These are phyloP conservation scores for Sebastes taczanowskii DNA, from an alignment of 2,797 vertebrate species.

Conservation along the genomic window DNA sequence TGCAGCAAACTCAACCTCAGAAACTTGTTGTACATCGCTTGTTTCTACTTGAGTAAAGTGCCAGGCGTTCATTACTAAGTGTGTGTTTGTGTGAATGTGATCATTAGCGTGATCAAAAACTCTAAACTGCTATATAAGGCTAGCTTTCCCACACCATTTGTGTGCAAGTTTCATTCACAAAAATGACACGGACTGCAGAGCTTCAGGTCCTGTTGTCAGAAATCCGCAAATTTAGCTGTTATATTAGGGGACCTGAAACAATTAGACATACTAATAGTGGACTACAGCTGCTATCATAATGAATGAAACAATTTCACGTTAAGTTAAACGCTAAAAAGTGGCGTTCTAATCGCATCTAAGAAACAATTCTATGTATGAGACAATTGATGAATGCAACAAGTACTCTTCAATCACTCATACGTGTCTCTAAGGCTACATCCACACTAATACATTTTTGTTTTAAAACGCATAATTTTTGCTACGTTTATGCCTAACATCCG, in stretches of 20 bases:
- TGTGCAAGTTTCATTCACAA: background rate
- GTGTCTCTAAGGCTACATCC: no score
- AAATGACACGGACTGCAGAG: background rate
- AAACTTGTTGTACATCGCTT: background rate
- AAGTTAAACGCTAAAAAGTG: background rate
- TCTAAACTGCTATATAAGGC: background rate
- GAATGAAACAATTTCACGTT: background rate
- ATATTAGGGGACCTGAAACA: background rate
- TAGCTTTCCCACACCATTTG: background rate
- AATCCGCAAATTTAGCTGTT: no score
- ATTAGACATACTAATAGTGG: background rate
- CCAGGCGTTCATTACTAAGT: background rate
- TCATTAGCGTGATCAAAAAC: rapidly evolving
- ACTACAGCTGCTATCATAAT: no score
- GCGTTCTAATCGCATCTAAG: background rate
- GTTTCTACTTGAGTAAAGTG: background rate
- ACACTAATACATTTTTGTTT: no score
- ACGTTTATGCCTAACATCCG: no score
- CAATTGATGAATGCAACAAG: no score
- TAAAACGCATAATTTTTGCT: no score
- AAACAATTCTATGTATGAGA: no score
- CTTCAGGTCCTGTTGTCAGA: no score
- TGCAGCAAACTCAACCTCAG: background rate
- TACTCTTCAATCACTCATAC: no score
- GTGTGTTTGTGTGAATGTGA: background rate